phyloP scores from a whole-genome alignment of 2,113 vertebrate genomes.

The Brachyhypopomus gauderio region DNA sequence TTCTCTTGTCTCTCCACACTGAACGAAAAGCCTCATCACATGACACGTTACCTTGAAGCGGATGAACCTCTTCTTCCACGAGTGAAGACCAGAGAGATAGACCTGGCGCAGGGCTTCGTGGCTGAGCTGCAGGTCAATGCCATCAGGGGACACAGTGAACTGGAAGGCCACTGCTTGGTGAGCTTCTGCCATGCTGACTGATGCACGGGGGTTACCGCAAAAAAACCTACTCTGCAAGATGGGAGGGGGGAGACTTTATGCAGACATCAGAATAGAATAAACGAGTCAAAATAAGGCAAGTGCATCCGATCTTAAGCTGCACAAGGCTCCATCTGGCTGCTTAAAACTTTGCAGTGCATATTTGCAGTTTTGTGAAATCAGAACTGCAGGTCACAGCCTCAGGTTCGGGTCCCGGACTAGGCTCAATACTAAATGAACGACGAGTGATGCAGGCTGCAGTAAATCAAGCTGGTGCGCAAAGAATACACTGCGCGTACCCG shows the following conservation, averaged over 20 bases:
- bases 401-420: too few species aligned
- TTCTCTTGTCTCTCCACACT: too few species aligned
- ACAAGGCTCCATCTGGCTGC: too few species aligned
- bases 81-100: slow-evolving; percentile 57
- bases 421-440: too few species aligned
- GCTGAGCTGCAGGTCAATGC: slow-evolving; percentile 58
- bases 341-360: too few species aligned
- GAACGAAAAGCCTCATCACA: too few species aligned
- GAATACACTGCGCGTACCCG: too few species aligned
- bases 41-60: slow-evolving; percentile 48
- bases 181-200: slow-evolving; percentile 55
- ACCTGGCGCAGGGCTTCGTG: slow-evolving; percentile 57
- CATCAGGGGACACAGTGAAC: slow-evolving; percentile 57
- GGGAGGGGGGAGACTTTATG: neutral
- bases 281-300: neutral
- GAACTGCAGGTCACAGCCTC: too few species aligned
- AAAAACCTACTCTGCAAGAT: neutral
- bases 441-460: too few species aligned
- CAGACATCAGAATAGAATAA: neutral
- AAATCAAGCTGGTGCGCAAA: too few species aligned
- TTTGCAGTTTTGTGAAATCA: too few species aligned
- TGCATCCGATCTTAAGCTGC: neutral
- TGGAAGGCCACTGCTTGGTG: slow-evolving; percentile 59
- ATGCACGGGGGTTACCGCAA: neutral
- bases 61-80: slow-evolving; percentile 59